Evolutionary conservation across 2,888 invertebrate species (phyloP).

Genomic region (Pterobdella sp.): DNA sequence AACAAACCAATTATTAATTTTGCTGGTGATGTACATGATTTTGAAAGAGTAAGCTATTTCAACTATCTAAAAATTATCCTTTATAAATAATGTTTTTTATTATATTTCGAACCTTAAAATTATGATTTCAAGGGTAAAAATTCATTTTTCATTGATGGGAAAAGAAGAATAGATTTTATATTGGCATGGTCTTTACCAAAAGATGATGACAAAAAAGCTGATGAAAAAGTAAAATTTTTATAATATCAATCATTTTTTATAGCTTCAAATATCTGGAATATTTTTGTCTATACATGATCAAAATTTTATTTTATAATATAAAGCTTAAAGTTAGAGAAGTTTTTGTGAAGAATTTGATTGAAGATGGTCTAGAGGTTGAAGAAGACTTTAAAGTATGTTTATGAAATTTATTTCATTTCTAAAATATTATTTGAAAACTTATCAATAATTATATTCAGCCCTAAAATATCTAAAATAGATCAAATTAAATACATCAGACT

Average conservation of each 20-base stretch:
- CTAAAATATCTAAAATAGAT: background rate
- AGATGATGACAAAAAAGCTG: conserved; percentile 18
- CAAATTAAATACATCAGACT: background rate
- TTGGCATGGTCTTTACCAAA: conserved; percentile 58
- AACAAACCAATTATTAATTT: conserved; percentile 17
- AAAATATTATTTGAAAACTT: conserved; percentile 1
- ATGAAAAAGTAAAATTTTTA: conserved; percentile 5
- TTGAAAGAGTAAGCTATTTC: conserved; percentile 30
- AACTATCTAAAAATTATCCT: background rate
- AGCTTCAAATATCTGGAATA: background rate
- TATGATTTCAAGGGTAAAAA: conserved; percentile 41
- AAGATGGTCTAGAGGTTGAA: conserved; percentile 44
- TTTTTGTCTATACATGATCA: background rate
- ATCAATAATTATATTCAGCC: background rate
- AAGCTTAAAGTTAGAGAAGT: conserved; percentile 35
- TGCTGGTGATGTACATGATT: conserved; percentile 32
- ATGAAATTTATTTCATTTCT: background rate
- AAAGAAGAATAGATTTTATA: conserved; percentile 75
- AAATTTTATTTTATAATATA: background rate
- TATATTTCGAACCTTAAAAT: background rate
- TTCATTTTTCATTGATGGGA: conserved; percentile 46
- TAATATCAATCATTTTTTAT: background rate
- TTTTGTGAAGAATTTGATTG: conserved; percentile 41
- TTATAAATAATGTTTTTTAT: background rate
- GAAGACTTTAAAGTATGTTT: conserved; percentile 34